These are phyloP conservation scores for Osmerus eperlanus DNA, from an alignment of 2,113 vertebrate genomes.

Conservation along the genomic window DNA sequence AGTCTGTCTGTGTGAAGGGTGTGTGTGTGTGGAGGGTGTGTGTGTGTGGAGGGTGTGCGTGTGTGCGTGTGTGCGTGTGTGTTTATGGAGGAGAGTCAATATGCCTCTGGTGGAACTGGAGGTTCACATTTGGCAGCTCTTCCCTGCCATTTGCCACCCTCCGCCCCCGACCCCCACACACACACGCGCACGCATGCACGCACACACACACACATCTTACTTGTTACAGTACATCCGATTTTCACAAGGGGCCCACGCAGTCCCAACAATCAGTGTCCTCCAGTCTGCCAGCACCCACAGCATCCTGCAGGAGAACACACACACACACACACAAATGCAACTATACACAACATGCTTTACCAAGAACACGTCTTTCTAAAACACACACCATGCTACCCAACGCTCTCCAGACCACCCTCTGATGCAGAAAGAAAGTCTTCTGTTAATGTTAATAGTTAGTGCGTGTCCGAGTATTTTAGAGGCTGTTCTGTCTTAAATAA, in stretches of 20 bases:
- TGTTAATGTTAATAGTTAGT: no score
- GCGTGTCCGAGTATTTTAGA: no score
- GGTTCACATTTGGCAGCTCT: slow-evolving; percentile 9
- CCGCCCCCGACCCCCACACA: neutral
- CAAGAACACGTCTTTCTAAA: no score
- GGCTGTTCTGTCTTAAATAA: no score
- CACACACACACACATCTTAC: slow-evolving; percentile 27
- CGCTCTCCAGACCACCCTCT: no score
- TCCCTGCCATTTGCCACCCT: slow-evolving; percentile 10
- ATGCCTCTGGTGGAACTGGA: neutral
- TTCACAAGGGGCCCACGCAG: slow-evolving; percentile 62
- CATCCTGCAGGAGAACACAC: slow-evolving; percentile 49
- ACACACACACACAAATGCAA: no score
- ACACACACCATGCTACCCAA: no score
- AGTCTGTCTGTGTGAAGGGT: neutral
- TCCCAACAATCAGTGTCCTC: slow-evolving; percentile 57
- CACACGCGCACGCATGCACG: slow-evolving; percentile 1
- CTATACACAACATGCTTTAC: no score
- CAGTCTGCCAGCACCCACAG: slow-evolving; percentile 59
- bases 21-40: no score
- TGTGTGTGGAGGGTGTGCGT: neutral
- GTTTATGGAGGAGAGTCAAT: neutral
- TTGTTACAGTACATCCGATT: slow-evolving; percentile 49
- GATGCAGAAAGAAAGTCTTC: no score
- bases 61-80: slow-evolving; percentile 4